Conservation (phyloP, 2,113 vertebrate genomes). For the Pteruthius melanotis region DNA sequence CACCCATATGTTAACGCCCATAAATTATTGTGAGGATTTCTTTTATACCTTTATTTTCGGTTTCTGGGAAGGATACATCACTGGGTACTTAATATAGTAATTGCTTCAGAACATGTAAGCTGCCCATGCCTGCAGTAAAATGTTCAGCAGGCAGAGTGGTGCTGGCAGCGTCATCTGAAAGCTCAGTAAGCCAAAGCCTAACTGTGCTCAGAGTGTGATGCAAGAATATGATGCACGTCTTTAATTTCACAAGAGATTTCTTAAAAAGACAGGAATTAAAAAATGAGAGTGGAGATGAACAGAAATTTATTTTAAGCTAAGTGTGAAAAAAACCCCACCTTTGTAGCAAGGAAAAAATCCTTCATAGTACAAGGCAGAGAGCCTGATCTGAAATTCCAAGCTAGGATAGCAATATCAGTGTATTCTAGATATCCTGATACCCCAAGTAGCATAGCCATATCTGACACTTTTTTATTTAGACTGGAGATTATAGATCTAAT, state of each 20-base stretch:
- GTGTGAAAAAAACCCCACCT: accelerated
- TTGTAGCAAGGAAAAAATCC: not conserved
- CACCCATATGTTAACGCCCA: constrained; percentile 39
- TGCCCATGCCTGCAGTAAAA: constrained; percentile 17
- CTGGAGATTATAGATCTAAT: not conserved
- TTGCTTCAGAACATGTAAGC: not conserved
- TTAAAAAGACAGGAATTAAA: not conserved
- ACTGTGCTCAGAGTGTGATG: constrained; percentile 5
- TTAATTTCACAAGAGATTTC: not conserved
- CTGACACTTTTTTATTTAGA: not conserved
- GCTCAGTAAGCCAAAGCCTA: not conserved
- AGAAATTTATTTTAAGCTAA: not conserved
- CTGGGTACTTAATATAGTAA: not conserved
- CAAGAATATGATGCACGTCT: not conserved
- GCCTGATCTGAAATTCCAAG: not conserved
- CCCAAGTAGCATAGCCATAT: not conserved
- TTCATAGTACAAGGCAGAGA: not conserved
- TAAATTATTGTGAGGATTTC: not conserved
- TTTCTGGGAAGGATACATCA: constrained; percentile 30
- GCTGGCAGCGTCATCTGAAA: not conserved
- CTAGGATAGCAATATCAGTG: not conserved
- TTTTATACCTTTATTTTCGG: constrained; percentile 31
- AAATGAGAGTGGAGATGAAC: not conserved
- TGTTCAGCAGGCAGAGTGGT: not conserved
- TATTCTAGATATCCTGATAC: not conserved